These are phyloP conservation scores for Chelonus insularis DNA, from an alignment of 1,140 invertebrate genomes.

Conservation along the genomic window DNA sequence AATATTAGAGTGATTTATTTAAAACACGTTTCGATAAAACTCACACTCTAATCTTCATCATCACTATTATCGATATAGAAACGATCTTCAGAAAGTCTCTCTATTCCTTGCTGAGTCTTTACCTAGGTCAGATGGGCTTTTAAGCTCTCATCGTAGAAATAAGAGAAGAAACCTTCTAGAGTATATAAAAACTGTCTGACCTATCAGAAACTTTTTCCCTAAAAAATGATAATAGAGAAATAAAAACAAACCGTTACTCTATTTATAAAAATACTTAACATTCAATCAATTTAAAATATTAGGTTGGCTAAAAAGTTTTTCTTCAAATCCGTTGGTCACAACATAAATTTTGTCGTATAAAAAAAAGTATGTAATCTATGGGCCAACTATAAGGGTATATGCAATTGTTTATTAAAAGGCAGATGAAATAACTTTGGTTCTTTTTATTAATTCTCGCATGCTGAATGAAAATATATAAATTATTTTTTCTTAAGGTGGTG, in stretches of 20 bases:
- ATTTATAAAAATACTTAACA: background rate
- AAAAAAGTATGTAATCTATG: no score
- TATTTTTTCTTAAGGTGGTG: no score
- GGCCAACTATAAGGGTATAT: no score
- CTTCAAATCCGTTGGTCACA: no score
- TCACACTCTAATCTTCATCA: background rate
- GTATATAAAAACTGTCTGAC: background rate
- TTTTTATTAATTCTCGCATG: no score
- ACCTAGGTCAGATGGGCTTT: conserved; percentile 18
- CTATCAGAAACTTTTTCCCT: background rate
- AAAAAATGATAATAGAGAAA: background rate
- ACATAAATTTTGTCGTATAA: no score
- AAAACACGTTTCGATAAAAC: conserved; percentile 14
- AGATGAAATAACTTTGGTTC: no score
- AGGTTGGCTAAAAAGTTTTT: no score
- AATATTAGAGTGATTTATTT: background rate
- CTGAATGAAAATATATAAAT: no score
- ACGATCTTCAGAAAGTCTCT: background rate
- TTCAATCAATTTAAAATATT: no score
- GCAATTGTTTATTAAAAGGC: no score
- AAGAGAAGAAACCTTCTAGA: background rate
- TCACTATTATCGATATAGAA: background rate
- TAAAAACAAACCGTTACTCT: background rate
- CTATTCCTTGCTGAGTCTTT: background rate
- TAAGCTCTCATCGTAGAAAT: conserved; percentile 18